These are phyloP conservation scores for Zootermopsis nevadensis DNA, from an alignment of 2,888 invertebrate genomes.

Conservation along the genomic window DNA sequence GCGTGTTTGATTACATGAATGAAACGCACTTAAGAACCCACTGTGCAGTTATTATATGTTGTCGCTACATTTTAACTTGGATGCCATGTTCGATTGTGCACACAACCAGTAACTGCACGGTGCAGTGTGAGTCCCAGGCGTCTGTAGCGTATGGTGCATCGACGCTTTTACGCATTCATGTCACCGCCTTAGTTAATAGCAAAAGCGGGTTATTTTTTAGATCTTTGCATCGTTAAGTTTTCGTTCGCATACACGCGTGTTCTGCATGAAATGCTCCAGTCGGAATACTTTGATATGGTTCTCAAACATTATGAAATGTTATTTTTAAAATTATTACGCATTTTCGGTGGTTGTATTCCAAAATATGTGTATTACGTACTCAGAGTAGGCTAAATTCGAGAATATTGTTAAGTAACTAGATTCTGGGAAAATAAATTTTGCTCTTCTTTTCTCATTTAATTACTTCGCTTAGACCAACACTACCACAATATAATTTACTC, in stretches of 20 bases:
- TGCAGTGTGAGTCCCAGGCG: neutral
- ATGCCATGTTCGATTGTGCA: neutral
- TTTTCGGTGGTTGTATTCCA: too few species aligned
- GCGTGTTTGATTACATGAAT: slow-evolving; percentile 18
- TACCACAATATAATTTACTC: too few species aligned
- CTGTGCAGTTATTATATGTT: slow-evolving; percentile 1
- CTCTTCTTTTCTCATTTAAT: too few species aligned
- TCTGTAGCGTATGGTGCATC: slow-evolving; percentile 6
- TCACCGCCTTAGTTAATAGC: slow-evolving; percentile 31
- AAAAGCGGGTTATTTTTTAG: slow-evolving; percentile 26
- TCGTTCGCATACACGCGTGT: slow-evolving; percentile 15
- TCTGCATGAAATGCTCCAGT: slow-evolving; percentile 9
- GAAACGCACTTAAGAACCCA: slow-evolving; percentile 11
- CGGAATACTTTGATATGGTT: neutral
- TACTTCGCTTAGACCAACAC: too few species aligned
- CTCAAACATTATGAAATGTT: neutral
- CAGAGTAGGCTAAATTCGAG: too few species aligned
- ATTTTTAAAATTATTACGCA: neutral
- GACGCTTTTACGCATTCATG: slow-evolving; percentile 36
- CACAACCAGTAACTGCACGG: neutral
- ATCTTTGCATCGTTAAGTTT: slow-evolving; percentile 40
- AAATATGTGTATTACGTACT: too few species aligned
- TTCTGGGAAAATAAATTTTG: too few species aligned
- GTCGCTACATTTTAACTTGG: neutral
- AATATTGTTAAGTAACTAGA: too few species aligned